Conservation (phyloP, 2,797 vertebrate genomes). For the Spondyliosoma cantharus region DNA sequence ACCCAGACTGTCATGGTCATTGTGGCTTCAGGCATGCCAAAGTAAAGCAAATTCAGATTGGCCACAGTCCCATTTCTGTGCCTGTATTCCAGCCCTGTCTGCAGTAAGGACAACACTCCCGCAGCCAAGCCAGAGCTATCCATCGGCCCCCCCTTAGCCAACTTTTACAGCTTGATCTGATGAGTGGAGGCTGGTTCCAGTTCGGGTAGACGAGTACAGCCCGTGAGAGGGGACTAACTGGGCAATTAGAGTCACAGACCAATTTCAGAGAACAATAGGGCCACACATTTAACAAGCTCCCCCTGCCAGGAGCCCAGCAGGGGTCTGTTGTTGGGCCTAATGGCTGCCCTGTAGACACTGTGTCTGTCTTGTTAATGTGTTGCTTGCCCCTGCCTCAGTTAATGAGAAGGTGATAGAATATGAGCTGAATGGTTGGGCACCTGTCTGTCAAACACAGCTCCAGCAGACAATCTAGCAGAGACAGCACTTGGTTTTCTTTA, state of each 20-base stretch:
- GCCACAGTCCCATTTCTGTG: constrained; percentile 20
- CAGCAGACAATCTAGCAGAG: not conserved
- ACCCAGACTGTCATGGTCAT: constrained; percentile 24
- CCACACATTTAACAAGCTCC: constrained; percentile 79
- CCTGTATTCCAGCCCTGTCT: constrained; percentile 33
- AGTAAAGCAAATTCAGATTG: constrained; percentile 36
- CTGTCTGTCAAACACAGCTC: constrained; percentile 64
- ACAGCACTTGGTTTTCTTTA: not conserved
- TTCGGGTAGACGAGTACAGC: constrained; percentile 77
- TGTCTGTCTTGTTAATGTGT: constrained; percentile 84
- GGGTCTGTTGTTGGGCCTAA: constrained; percentile 84
- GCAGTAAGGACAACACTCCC: constrained; percentile 24
- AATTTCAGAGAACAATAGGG: constrained; percentile 86
- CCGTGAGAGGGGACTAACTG: constrained; percentile 81
- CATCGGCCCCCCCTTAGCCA: constrained; percentile 56
- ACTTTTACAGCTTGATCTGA: constrained; percentile 75
- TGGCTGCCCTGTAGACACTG: constrained; percentile 77
- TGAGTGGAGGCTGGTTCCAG: constrained; percentile 71
- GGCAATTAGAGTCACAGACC: constrained; percentile 84
- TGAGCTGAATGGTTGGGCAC: constrained; percentile 46
- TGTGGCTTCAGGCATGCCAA: constrained; percentile 42
- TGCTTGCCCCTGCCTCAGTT: constrained; percentile 64
- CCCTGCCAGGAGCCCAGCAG: constrained; percentile 77
- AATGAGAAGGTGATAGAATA: constrained; percentile 58
- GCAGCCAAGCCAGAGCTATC: constrained; percentile 37